Conservation (phyloP, 2,113 vertebrate species). For the Baryphthengus martii region DNA sequence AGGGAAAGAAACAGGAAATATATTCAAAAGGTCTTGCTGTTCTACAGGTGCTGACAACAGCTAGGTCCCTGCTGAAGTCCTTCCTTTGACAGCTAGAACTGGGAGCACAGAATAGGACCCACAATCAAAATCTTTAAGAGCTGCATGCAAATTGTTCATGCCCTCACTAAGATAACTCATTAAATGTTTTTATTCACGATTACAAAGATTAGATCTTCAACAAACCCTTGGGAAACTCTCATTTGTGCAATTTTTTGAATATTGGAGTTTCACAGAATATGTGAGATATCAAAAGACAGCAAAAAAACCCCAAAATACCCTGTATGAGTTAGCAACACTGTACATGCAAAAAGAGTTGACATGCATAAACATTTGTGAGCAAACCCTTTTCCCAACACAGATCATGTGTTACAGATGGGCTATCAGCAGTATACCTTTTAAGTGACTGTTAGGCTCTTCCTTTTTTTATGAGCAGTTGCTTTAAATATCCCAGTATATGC, state of each 20-base stretch:
- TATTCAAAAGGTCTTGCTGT: not conserved
- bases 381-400: not conserved
- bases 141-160: accelerated
- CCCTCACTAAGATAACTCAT: not conserved
- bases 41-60: not conserved
- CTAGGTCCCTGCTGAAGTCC: not conserved
- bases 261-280: not conserved
- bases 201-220: not conserved
- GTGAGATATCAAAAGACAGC: not conserved
- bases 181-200: not conserved
- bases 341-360: accelerated
- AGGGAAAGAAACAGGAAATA: not conserved
- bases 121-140: not conserved
- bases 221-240: not conserved
- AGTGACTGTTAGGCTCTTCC: not conserved
- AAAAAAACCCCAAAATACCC: not conserved
- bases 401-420: not conserved
- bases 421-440: not conserved
- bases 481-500: not conserved
- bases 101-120: accelerated
- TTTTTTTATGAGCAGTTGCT: not conserved
- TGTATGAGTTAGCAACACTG: accelerated
- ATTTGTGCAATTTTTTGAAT: not conserved
- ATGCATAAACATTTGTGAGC: not conserved
- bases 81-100: not conserved